Evolutionary conservation across 2,797 vertebrate species (phyloP), one percentile per base, ranked within the genome.

Genomic region (Sebastes miniatus): DNA sequence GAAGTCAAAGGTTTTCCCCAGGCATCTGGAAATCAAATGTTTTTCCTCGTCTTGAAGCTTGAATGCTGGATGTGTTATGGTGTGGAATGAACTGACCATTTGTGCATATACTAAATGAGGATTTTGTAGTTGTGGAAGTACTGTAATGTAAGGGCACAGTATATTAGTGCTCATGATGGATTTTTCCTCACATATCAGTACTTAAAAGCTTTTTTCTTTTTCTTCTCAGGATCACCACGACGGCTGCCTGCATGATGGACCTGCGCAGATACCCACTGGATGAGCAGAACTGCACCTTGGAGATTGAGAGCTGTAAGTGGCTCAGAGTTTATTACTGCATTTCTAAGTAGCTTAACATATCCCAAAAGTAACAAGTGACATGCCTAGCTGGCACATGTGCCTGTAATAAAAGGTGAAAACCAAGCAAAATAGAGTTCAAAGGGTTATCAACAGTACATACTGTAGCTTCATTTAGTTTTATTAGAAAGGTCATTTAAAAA

Each of bases 171-270:
- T 47, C 13, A 27, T 20, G 24, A 36, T 50, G 5, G 20, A 69
- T 56, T 66, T 57, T 63, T 47, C 25, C 8, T 58, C 14, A 58
- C 20, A 69, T 69, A 25, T 71, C n/a, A 9, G 52, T 59, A 79
- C 14, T 20, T 32, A 4, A 57, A 54, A 9, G 8, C 5, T 32
- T 66, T 52, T 31, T 29, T 6, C 31, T 22, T 75, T 69, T 81
- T 32, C 24, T 80, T 18, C 16, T 47, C 16, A 98, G 97, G 92
- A 98, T 99, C 92, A 98, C 98, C 59, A 98, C 97, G 4, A 98
- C 97, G 22, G 98, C 98, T 64, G 98, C 98, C 52, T 99, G 98
- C 87, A 98, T 99, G 98, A 99, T 99, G 98, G 97, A 99, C 90
- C 95, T 99, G 83, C 96, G 97, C 73, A 95, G 97, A 93, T 99